Base-by-base conservation (phyloP, 30 jellyfish, hydroid and myxozoan species). In the Pelagia noctiluca region DNA sequence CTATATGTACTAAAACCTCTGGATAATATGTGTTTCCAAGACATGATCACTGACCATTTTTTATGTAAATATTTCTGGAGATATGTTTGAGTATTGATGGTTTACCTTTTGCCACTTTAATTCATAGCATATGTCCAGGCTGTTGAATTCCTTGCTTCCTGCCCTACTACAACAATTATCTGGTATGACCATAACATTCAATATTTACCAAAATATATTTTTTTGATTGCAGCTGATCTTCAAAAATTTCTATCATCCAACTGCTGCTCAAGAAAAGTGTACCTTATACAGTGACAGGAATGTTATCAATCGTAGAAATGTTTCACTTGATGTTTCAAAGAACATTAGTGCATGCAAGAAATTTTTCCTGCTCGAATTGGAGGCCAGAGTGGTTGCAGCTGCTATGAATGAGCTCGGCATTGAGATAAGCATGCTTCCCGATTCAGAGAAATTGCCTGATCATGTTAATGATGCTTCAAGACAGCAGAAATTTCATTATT, bases 371-470 rank as follows among this genome's bases (percentile, higher is more conserved):
- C 57, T 42, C 57, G 57, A 42, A 42, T 42, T 42, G 57, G 57
- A 42, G 57, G 57, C 57, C 57, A 42, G 57, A 42, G 57, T 42
- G 57, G 57, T 42, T 42, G 57, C 57, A 42, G 57, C 57, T 42
- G 57, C 57, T 42, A 42, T 42, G 57, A 42, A 16, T 42, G 57
- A 42, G 57, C 57, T 42, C 57, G 57, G 57, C 57, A 42, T 42
- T 42, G 57, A 42, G 57, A 42, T 42, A 42, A 42, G 57, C 57
- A 42, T 42, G 57, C 57, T 42, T 42, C 57, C 57, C 57, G 57
- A 42, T 42, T 42, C 57, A 32, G 48, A 61, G 74, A 61, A 21
- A 28, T 61, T 61, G 35, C 74, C 74, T 21, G 37, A 10, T 21
- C 30, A 61, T 61, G 35, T 61, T 61, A 21, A 28, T 61, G 35